Evolutionary conservation across 1,140 invertebrate species (phyloP).

Genomic region (Drosophila kikkawai): DNA sequence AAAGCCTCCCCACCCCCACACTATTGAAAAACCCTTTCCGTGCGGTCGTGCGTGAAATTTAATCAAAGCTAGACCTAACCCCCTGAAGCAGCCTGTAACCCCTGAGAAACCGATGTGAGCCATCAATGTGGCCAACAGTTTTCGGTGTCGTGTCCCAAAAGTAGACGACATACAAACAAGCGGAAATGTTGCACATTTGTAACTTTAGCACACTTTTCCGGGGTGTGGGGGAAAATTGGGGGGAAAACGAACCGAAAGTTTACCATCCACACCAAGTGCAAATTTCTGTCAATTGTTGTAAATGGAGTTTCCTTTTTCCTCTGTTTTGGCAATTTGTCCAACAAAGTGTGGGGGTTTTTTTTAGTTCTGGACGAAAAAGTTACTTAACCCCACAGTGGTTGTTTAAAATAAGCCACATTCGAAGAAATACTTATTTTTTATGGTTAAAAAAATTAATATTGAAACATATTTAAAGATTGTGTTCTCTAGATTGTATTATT

Average conservation of each 20-base stretch:
- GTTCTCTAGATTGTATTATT: neutral
- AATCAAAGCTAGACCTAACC: constrained; percentile 68
- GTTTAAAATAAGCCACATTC: neutral
- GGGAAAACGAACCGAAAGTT: constrained; percentile 55
- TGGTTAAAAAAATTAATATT: neutral
- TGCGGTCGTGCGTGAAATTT: constrained; percentile 81
- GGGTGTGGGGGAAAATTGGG: neutral
- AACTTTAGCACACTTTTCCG: constrained; percentile 57
- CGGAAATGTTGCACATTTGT: constrained; percentile 83
- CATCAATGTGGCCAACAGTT: constrained; percentile 76
- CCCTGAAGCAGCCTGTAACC: constrained; percentile 2
- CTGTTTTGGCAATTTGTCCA: constrained; percentile 55
- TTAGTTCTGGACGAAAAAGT: neutral
- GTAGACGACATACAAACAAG: constrained; percentile 55
- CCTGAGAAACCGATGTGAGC: constrained; percentile 42
- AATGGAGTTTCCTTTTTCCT: constrained; percentile 71
- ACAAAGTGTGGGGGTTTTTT: constrained; percentile 12
- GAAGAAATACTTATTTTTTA: neutral
- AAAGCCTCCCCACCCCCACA: constrained; percentile 11
- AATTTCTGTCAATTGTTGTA: constrained; percentile 78
- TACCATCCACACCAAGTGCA: constrained; percentile 64
- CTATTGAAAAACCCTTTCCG: constrained; percentile 32
- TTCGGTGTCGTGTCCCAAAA: constrained; percentile 74
- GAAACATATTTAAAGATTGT: neutral
- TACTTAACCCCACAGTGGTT: constrained; percentile 4